phyloP scores from a whole-genome alignment of 2,888 invertebrate genomes.

The Drosophila sordidapex region DNA sequence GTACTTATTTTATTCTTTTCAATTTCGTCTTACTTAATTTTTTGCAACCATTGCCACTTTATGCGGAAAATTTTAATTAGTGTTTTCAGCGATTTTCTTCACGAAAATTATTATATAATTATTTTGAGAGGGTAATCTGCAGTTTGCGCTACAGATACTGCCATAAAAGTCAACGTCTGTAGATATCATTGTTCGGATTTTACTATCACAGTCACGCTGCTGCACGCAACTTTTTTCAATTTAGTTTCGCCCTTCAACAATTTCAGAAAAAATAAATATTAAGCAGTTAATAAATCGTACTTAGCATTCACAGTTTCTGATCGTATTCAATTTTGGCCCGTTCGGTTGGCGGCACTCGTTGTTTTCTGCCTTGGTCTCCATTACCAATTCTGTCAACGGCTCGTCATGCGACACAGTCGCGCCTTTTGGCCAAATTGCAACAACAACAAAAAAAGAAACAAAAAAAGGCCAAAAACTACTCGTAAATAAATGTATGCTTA shows the following conservation, averaged over 20 bases:
- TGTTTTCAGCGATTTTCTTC: neutral
- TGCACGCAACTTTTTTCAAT: neutral
- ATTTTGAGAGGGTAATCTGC: no score
- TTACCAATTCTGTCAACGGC: conserved; percentile 70
- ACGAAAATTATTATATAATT: neutral
- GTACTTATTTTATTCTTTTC: no score
- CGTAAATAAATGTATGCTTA: conserved; percentile 71
- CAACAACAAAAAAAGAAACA: neutral
- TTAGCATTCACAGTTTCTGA: neutral
- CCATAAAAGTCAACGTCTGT: neutral
- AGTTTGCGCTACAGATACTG: no score
- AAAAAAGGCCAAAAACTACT: conserved; percentile 28
- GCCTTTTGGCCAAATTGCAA: conserved; percentile 41
- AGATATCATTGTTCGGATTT: neutral
- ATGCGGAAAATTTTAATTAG: neutral
- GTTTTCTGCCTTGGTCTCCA: conserved; percentile 39
- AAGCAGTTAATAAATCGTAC: neutral
- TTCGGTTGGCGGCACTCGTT: neutral
- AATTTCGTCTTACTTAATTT: neutral
- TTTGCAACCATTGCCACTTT: neutral
- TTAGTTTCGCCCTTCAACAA: neutral
- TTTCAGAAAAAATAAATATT: neutral
- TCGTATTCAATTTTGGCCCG: neutral
- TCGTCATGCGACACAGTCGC: conserved; percentile 61
- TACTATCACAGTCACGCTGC: neutral